Evolutionary conservation across 1,140 invertebrate species (phyloP).

Genomic region (Ylistrum balloti): DNA sequence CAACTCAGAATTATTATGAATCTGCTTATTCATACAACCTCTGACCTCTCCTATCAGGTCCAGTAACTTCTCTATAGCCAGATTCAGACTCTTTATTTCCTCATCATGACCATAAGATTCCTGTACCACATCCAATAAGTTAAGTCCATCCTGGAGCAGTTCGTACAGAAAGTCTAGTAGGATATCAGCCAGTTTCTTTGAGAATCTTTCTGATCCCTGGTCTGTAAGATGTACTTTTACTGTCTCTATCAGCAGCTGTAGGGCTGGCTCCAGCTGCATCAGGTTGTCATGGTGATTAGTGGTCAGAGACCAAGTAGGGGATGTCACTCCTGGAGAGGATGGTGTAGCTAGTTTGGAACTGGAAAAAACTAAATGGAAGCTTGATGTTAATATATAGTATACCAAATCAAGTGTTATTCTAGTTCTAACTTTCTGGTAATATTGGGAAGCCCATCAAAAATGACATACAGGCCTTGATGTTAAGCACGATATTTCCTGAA

Average conservation of each 20-base stretch:
- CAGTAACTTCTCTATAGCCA: constrained; percentile 63
- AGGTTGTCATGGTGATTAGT: constrained; percentile 64
- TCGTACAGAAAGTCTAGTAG: constrained; percentile 74
- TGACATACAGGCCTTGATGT: no score
- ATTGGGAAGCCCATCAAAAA: no score
- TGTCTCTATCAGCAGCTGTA: constrained; percentile 65
- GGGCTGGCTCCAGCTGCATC: constrained; percentile 66
- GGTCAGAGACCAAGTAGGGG: constrained; percentile 20
- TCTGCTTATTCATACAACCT: constrained; percentile 57
- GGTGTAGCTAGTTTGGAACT: constrained; percentile 48
- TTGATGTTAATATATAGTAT: no score
- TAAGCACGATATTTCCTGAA: no score
- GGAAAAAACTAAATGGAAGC: constrained; percentile 67
- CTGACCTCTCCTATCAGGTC: constrained; percentile 67
- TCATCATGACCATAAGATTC: constrained; percentile 46
- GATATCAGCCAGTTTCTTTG: constrained; percentile 62
- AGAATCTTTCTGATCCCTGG: constrained; percentile 67
- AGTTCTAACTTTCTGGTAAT: no score
- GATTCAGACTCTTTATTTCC: constrained; percentile 44
- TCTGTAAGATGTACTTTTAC: constrained; percentile 65
- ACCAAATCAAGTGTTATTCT: no score
- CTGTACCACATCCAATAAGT: constrained; percentile 50
- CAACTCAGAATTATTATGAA: not conserved
- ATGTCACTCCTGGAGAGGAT: constrained; percentile 45
- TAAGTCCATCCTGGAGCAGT: constrained; percentile 68